These are phyloP conservation scores for Noctuana brunneofusca DNA, from an alignment of 2,888 invertebrate genomes.

Conservation along the genomic window DNA sequence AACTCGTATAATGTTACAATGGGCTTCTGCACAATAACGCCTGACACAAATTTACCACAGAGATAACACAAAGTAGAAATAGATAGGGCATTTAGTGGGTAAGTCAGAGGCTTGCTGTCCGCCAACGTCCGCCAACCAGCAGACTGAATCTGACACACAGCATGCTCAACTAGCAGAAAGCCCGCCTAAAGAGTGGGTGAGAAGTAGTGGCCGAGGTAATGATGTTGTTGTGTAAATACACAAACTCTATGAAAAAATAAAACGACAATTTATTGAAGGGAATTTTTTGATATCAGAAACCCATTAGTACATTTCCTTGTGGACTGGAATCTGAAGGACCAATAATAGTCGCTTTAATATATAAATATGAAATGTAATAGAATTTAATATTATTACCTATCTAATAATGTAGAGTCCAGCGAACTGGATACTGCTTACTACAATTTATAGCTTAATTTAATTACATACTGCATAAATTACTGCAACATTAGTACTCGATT, in stretches of 20 bases:
- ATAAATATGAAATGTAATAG: not conserved
- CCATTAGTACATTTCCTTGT: not conserved
- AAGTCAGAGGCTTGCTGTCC: too few relatives aligned
- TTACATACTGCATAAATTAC: slow-evolving; percentile 27
- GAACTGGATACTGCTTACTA: slow-evolving; percentile 3
- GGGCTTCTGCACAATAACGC: too few relatives aligned
- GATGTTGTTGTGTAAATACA: not conserved
- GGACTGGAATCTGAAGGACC: not conserved
- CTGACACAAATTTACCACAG: too few relatives aligned
- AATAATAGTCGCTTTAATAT: not conserved
- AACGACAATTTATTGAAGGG: not conserved
- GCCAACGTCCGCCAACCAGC: too few relatives aligned
- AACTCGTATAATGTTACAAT: too few relatives aligned
- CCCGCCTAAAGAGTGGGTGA: too few relatives aligned
- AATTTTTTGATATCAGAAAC: not conserved
- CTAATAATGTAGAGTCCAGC: not conserved
- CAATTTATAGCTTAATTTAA: slow-evolving; percentile 24
- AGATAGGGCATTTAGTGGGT: too few relatives aligned
- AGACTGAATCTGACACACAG: too few relatives aligned
- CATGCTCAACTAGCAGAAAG: too few relatives aligned
- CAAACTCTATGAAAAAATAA: not conserved
- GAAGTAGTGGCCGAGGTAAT: not conserved
- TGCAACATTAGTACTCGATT: slow-evolving; percentile 16
- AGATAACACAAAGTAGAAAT: too few relatives aligned
- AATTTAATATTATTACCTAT: not conserved